phyloP scores from a whole-genome alignment of 2,797 vertebrate species.

The Diplodus sargus region DNA sequence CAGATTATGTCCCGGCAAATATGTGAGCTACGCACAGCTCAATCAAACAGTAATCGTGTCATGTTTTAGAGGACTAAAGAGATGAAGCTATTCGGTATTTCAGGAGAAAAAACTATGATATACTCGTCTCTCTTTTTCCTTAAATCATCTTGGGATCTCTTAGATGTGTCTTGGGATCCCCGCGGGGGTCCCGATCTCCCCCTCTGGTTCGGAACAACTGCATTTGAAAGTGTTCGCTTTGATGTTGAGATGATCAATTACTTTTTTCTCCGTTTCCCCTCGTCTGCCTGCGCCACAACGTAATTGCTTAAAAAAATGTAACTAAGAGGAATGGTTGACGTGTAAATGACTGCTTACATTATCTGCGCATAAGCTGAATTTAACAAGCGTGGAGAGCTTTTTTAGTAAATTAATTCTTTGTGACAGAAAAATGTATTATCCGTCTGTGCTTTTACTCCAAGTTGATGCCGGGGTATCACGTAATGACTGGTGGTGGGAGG shows the following conservation, averaged over 20 bases:
- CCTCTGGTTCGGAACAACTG: neutral
- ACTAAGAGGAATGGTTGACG: neutral
- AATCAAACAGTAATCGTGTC: neutral
- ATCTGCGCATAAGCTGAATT: neutral
- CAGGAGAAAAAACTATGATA: neutral
- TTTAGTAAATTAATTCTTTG: neutral
- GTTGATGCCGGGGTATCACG: neutral
- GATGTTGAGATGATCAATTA: constrained; percentile 24
- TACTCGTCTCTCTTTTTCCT: constrained; percentile 1
- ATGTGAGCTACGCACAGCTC: neutral
- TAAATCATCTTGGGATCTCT: constrained; percentile 4
- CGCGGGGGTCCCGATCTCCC: neutral
- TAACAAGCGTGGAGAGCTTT: neutral
- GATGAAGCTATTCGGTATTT: constrained; percentile 23
- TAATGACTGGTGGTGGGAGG: neutral
- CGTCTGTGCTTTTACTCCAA: neutral
- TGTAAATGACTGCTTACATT: constrained; percentile 13
- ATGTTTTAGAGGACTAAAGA: neutral
- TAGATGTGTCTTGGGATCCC: constrained; percentile 1
- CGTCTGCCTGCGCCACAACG: neutral
- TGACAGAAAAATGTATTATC: neutral
- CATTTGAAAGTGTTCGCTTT: constrained; percentile 30
- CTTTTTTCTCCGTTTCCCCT: neutral
- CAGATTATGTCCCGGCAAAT: neutral
- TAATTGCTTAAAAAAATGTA: constrained; percentile 25